These are phyloP conservation scores for Typhlomys cinereus DNA, from an alignment of 2,113 vertebrate genomes.

Conservation along the genomic window DNA sequence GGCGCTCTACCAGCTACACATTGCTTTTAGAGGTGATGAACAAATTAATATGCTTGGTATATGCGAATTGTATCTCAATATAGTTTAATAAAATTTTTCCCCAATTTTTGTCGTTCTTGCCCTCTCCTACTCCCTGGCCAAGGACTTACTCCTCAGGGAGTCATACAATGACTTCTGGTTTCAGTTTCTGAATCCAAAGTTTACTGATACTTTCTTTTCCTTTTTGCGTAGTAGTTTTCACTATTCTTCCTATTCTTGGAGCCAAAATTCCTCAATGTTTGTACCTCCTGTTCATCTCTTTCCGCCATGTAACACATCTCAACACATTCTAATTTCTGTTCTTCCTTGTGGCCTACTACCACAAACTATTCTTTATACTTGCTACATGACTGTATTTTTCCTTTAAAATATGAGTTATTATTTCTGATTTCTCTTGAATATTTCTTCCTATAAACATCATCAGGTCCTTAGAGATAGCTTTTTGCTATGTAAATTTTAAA, in stretches of 20 bases:
- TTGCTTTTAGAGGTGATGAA: background rate
- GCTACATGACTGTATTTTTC: no score
- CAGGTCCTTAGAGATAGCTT: background rate
- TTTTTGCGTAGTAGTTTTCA: background rate
- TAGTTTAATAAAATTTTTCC: background rate
- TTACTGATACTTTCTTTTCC: background rate
- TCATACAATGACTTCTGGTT: background rate
- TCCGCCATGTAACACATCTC: no score
- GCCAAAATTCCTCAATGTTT: background rate
- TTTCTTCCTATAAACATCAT: background rate
- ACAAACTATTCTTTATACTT: no score
- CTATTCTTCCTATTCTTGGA: background rate
- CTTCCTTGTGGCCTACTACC: background rate
- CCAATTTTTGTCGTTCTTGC: background rate
- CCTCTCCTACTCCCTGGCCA: no score
- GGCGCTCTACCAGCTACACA: background rate
- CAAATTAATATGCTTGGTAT: background rate
- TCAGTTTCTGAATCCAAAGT: background rate
- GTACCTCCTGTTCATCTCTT: accelerated
- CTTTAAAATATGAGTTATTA: background rate
- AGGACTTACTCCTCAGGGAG: background rate
- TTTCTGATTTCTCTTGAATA: background rate
- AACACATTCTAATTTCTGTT: background rate
- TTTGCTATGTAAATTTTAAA: background rate
- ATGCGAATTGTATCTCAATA: background rate